Evolutionary conservation across 2,113 vertebrate genomes (phyloP), one percentile per base, ranked within the genome.

Genomic region (Seriola quinqueradiata): DNA sequence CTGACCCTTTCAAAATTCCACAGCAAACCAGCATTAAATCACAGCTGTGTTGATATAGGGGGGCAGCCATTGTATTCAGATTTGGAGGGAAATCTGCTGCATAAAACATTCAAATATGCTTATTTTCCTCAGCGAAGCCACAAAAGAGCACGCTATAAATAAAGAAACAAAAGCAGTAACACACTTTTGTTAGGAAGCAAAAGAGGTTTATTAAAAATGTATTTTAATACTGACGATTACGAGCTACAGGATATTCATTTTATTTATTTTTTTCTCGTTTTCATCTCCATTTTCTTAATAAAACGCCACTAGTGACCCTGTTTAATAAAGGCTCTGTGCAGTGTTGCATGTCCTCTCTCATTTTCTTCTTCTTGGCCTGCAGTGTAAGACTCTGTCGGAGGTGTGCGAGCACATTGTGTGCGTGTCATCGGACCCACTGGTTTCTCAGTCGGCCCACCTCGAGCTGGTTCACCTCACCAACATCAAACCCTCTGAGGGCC

Each of bases 331-430:
- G 19, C 70, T 5, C n/a, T 0, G 6, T 69, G 16, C 60, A 1
- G 67, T 66, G 21, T 28, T 13, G 7, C 16, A 50, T 3, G 17
- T n/a, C 28, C 23, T 68, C n/a, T 70, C 14, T 28, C 14, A 4
- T 58, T 77, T 38, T 67, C 16, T 80, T 46, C 78, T 60, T 40
- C 44, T 73, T 10, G 34, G 61, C 78, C 40, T 28, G 57, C 58
- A 99, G 98, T 99, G 97, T 91, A 99, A 98, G 93, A 96, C 96
- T 66, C 89, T 98, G 87, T 97, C 96, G 85, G 97, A 97, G 92
- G 98, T 99, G 88, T 98, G 97, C 86, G 97, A 97, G 71, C 97
- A 99, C 94, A 97, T 99, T 79, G 96, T 97, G 87, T 96, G 96
- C 4, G 95, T 99, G 83, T 98, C 97, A 13, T 97, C 97, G 9